Percentiles rank a stretch among this genome's conserved stretches.
phyloP scores from a whole-genome alignment of 2,113 vertebrate species.

The Condylura cristata region DNA sequence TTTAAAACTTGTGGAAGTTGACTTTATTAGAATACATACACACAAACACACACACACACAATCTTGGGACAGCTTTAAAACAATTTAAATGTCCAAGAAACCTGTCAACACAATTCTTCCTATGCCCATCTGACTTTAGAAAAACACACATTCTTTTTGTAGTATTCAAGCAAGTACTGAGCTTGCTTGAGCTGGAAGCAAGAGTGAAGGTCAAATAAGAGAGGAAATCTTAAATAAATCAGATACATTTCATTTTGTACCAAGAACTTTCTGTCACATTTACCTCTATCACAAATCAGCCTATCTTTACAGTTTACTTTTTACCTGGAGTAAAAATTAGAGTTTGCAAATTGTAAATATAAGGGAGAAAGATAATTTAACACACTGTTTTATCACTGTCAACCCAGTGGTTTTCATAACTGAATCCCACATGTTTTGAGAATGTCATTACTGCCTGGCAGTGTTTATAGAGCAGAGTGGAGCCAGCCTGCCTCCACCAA shows the following conservation, averaged over 20 bases:
- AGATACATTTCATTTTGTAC: conserved; percentile 74
- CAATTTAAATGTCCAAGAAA: conserved; percentile 67
- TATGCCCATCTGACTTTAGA: conserved; percentile 66
- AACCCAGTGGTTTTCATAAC: conserved; percentile 69
- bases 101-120: conserved; percentile 48
- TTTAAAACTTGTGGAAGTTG: conserved; percentile 57
- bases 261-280: conserved; percentile 76
- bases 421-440: conserved; percentile 38
- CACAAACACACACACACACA: background rate
- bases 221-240: conserved; percentile 79
- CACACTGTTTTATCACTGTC: conserved; percentile 72
- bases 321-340: conserved; percentile 75
- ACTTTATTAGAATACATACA: background rate
- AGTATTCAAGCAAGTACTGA: conserved; percentile 60
- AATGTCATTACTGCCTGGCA: conserved; percentile 70
- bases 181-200: conserved; percentile 74
- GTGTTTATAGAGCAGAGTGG: conserved; percentile 54
- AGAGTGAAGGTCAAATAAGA: conserved; percentile 81
- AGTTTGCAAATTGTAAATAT: conserved; percentile 82
- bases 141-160: conserved; percentile 71
- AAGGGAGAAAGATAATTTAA: conserved; percentile 73
- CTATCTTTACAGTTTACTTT: conserved; percentile 76
- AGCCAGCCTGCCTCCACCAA: conserved; percentile 31
- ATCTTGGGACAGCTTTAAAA: conserved; percentile 43
- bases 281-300: conserved; percentile 80